These are phyloP conservation scores for Sakesphorus luctuosus DNA, from an alignment of 2,113 vertebrate genomes.

Conservation along the genomic window DNA sequence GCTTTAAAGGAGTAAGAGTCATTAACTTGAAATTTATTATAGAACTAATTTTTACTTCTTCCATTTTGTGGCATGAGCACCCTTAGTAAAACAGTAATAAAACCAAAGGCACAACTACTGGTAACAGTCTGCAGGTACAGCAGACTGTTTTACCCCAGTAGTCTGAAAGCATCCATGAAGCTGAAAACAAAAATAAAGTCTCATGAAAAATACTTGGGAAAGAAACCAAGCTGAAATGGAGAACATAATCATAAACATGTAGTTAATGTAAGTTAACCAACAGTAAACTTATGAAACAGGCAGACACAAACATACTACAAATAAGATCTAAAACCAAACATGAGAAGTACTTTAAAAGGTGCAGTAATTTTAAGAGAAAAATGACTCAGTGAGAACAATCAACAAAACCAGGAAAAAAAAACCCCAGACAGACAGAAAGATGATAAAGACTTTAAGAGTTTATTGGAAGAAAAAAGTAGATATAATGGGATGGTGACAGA, in stretches of 20 bases:
- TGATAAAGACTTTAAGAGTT: constrained; percentile 73
- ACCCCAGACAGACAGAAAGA: constrained; percentile 70
- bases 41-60: background rate
- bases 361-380: background rate
- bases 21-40: background rate
- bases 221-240: background rate
- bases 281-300: background rate
- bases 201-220: background rate
- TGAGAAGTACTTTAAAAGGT: background rate
- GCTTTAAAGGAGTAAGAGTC: background rate
- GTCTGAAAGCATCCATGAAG: background rate
- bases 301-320: constrained; percentile 1
- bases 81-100: background rate
- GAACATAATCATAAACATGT: background rate
- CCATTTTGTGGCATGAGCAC: background rate
- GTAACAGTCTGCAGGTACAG: background rate
- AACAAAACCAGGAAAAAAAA: constrained; percentile 45
- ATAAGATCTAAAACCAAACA: background rate
- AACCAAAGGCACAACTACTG: background rate
- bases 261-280: background rate
- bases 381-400: background rate
- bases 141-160: background rate
- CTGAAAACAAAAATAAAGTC: background rate
- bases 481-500: constrained; percentile 63
- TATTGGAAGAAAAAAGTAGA: constrained; percentile 78